Evolutionary conservation across 2,797 vertebrate species (phyloP), one percentile per base, ranked within the genome.

Genomic region (Synanceia verrucosa): DNA sequence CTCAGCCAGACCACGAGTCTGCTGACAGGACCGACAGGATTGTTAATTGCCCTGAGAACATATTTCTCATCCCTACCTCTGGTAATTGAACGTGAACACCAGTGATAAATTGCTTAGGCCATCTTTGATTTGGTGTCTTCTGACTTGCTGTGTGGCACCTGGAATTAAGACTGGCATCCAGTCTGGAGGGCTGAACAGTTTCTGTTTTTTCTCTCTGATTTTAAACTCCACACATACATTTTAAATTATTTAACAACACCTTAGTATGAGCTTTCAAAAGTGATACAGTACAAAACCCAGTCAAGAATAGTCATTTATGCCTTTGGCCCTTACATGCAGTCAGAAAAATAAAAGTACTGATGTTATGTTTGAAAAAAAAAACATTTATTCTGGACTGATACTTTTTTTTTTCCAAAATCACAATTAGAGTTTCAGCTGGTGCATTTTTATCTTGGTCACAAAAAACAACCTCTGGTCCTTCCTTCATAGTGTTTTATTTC

Each of bases 51-150:
- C 82, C 82, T 81, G 50, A 76, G 78, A 87, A 79, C 83, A 72
- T 70, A 89, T 87, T 86, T 79, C 78, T 88, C 87, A 86, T 89
- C 83, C 82, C 78, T 70, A 55, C 79, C 60, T 61, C 78, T 73
- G 70, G 76, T 90, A 88, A 90, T 90, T 91, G 82, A 86, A 89
- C 83, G 67, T 84, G 74, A 90, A 77, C 73, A 65, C 71, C 26
- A 67, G 84, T 90, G 88, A 92, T 91, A 77, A 90, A 90, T 90
- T 80, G 82, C 81, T 56, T 34, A 2, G 83, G 84, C 80, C 82
- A 72, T 71, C 82, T 84, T 86, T 84, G 79, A 88, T 89, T 88
- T 78, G 73, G 77, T 79, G 62, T 46, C 61, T 84, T 16, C 52
- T 64, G 79, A 84, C 66, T n/a, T 75, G 71, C 79, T 79, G 44